Conservation (phyloP, 2,888 invertebrate genomes). For the Antheraea yamamai region DNA sequence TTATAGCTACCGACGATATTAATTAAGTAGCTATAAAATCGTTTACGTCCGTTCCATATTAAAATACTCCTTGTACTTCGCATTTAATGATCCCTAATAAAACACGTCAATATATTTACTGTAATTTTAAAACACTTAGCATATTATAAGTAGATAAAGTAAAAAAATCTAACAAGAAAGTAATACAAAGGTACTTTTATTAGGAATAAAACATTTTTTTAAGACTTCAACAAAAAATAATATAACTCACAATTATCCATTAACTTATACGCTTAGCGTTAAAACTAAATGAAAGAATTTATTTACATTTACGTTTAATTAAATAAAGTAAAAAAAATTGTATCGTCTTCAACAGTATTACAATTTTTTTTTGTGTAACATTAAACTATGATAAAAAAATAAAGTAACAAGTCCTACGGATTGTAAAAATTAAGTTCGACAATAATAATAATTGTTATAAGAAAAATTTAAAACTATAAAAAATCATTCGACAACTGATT, state of each 20-base stretch:
- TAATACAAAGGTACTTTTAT: slow-evolving; percentile 70
- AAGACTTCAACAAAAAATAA: slow-evolving; percentile 70
- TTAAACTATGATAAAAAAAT: not conserved
- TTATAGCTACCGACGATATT: slow-evolving; percentile 52
- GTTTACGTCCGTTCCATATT: slow-evolving; percentile 38
- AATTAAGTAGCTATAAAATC: slow-evolving; percentile 59
- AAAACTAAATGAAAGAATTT: slow-evolving; percentile 49
- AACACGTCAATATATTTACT: slow-evolving; percentile 15
- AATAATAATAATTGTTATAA: slow-evolving; percentile 33
- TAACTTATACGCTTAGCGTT: slow-evolving; percentile 64
- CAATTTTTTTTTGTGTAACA: not conserved
- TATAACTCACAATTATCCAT: slow-evolving; percentile 40
- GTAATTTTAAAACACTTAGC: slow-evolving; percentile 45
- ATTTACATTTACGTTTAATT: slow-evolving; percentile 52
- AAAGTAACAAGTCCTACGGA: not conserved
- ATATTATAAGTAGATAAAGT: slow-evolving; percentile 52
- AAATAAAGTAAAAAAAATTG: slow-evolving; percentile 33
- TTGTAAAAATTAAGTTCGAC: slow-evolving; percentile 22
- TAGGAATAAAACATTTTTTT: slow-evolving; percentile 75
- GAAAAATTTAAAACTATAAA: slow-evolving; percentile 38
- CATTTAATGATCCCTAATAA: not conserved
- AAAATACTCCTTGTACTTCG: slow-evolving; percentile 67
- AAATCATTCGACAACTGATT: slow-evolving; percentile 45
- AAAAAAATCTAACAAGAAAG: slow-evolving; percentile 63
- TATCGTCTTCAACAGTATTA: not conserved